Evolutionary conservation across 2,797 vertebrate species (phyloP), one percentile per base, ranked within the genome.

Genomic region (Balearica regulorum): DNA sequence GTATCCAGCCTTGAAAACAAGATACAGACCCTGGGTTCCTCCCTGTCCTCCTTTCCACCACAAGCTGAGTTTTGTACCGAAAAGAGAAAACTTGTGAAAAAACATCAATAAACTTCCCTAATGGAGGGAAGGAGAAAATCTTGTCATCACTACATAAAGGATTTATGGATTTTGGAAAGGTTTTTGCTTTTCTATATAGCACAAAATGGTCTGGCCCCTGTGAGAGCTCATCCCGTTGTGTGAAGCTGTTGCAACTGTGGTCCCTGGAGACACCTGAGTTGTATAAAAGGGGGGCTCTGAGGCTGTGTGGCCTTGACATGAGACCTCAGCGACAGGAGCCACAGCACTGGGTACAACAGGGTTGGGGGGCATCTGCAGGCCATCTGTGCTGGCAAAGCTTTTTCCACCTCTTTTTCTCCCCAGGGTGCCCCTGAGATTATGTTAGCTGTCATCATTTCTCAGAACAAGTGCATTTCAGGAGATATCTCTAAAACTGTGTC

Each of bases 391-490:
- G 68, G 87, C 76, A 95, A 89, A 91, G 85, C 20, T 77, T 91
- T 90, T 90, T 73, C 64, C 26, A 5, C 41, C 64, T 87, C 64
- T 76, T 88, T 60, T 93, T 83, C 44, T 85, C 87, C 54, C 29
- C 44, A 68, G 64, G 44, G 11, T 76, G 21, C 15, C 16, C 31
- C 65, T 81, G 76, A 78, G 72, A 57, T 49, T 71, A 65, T 46
- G 69, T 58, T 91, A 92, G 76, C 33, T 75, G 91, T 71, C 49
- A 65, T 81, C 24, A 2, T 81, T 86, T 80, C 92, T 83, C 57
- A 35, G 69, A 96, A 81, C 79, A 85, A 86, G 76, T 44, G 65
- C 91, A 88, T 93, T 95, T 93, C 81, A 89, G 89, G 78, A 65
- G 72, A n/a, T 2, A 4, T 58, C 49, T 83, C 87, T 61, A 77